Evolutionary conservation across 92 coral and sea anemone species (phyloP).

Genomic region (Umimayanthus kanabou): DNA sequence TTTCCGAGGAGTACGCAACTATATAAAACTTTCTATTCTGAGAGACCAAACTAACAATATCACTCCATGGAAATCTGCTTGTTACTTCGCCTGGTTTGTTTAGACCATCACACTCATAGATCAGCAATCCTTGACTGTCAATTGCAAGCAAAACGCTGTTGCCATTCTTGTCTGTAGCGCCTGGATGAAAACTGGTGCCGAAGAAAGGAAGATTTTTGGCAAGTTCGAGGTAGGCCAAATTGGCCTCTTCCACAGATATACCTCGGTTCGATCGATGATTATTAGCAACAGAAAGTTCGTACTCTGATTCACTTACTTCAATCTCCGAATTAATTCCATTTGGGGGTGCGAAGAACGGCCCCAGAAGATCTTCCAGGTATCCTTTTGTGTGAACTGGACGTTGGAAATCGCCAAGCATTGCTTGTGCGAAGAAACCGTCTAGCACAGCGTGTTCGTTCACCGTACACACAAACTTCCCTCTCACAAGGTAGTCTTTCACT

Average conservation of each 20-base stretch:
- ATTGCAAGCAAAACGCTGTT: slow-evolving; percentile 69
- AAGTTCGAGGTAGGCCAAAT: slow-evolving; percentile 66
- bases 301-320: slow-evolving; percentile 71
- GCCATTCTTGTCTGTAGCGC: slow-evolving; percentile 75
- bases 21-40: slow-evolving; percentile 88
- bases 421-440: slow-evolving; percentile 89
- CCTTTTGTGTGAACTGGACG: slow-evolving; percentile 79
- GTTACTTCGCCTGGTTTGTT: slow-evolving; percentile 64
- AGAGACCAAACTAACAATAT: slow-evolving; percentile 66
- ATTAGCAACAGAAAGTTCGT: slow-evolving; percentile 73
- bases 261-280: slow-evolving; percentile 80
- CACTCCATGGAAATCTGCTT: slow-evolving; percentile 77
- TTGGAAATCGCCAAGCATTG: slow-evolving; percentile 81
- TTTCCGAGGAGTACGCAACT: slow-evolving; percentile 71
- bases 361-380: slow-evolving; percentile 81
- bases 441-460: slow-evolving; percentile 76
- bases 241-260: slow-evolving; percentile 73
- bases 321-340: slow-evolving; percentile 86
- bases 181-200: slow-evolving; percentile 75
- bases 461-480: slow-evolving; percentile 75
- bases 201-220: slow-evolving; percentile 70
- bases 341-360: slow-evolving; percentile 85
- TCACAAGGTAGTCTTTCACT: slow-evolving; percentile 81
- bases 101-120: slow-evolving; percentile 59
- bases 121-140: slow-evolving; percentile 70